Evolutionary conservation across 1,140 invertebrate genomes (phyloP).

Genomic region (Ptiloglossa arizonensis): DNA sequence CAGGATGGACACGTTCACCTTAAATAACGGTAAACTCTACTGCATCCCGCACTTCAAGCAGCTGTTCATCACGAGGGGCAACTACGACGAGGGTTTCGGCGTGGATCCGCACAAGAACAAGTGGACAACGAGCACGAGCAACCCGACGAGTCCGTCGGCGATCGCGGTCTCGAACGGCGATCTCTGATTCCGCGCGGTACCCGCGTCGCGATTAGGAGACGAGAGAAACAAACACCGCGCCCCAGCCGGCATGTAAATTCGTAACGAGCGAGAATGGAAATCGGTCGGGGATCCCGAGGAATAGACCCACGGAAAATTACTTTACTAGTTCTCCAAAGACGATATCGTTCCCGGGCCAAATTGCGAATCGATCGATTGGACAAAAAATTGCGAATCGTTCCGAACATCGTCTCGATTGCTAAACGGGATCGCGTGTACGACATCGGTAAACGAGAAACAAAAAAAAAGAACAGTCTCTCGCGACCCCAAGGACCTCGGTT

Average conservation of each 20-base stretch:
- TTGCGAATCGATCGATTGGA: conserved; percentile 5
- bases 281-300: not conserved
- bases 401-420: not conserved
- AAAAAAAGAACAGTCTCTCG: conserved; percentile 3
- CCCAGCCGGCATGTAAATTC: not conserved
- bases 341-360: not conserved
- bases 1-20: conserved; percentile 90
- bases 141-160: conserved; percentile 67
- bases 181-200: conserved; percentile 60
- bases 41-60: conserved; percentile 92
- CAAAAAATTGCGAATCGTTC: conserved; percentile 6
- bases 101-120: conserved; percentile 85
- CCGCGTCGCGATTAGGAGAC: conserved; percentile 18
- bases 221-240: too few relatives aligned
- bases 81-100: conserved; percentile 92
- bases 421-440: not conserved
- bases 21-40: conserved; percentile 89
- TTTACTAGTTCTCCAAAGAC: conserved; percentile 28
- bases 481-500: not conserved
- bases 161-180: conserved; percentile 77
- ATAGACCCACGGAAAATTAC: conserved; percentile 12
- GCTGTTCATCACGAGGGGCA: conserved; percentile 91
- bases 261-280: not conserved
- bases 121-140: conserved; percentile 77
- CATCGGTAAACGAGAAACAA: not conserved